Evolutionary conservation across 2,888 invertebrate species (phyloP).

Genomic region (Leucophenga montana): DNA sequence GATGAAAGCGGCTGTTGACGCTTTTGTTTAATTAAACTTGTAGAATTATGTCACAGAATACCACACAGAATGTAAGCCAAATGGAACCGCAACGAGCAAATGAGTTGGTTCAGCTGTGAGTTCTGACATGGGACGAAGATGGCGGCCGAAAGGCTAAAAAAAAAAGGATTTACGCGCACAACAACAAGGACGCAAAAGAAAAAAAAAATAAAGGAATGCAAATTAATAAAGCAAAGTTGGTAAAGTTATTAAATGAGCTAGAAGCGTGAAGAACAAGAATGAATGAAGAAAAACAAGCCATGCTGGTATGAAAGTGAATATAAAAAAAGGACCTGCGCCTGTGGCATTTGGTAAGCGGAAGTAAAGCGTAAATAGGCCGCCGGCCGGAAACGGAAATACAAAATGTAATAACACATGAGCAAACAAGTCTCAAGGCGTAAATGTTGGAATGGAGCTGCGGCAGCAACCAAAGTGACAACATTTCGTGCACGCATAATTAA

Average conservation of each 20-base stretch:
- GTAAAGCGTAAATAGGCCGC: slow-evolving; percentile 9
- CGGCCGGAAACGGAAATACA: slow-evolving; percentile 18
- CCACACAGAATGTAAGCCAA: slow-evolving; percentile 37
- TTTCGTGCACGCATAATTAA: slow-evolving; percentile 58
- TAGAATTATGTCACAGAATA: slow-evolving; percentile 62
- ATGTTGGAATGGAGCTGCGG: background rate
- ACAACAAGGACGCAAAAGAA: background rate
- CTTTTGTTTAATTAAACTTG: slow-evolving; percentile 65
- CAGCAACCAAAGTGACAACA: slow-evolving; percentile 49
- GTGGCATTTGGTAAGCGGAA: background rate
- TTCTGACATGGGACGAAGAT: no score
- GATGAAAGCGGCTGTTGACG: slow-evolving; percentile 36
- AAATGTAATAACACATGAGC: slow-evolving; percentile 18
- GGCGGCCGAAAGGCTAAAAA: slow-evolving; percentile 47
- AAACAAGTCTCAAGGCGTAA: slow-evolving; percentile 15
- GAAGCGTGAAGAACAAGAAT: background rate
- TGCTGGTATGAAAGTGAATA: background rate
- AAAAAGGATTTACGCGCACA: background rate
- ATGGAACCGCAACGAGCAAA: slow-evolving; percentile 12
- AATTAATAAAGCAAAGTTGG: slow-evolving; percentile 27
- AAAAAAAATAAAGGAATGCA: slow-evolving; percentile 5
- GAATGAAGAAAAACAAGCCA: background rate
- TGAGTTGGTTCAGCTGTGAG: slow-evolving; percentile 34
- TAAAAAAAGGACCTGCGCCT: background rate
- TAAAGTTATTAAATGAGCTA: slow-evolving; percentile 24